phyloP scores from a whole-genome alignment of 2,113 vertebrate species.

The Nyctibius bracteatus region DNA sequence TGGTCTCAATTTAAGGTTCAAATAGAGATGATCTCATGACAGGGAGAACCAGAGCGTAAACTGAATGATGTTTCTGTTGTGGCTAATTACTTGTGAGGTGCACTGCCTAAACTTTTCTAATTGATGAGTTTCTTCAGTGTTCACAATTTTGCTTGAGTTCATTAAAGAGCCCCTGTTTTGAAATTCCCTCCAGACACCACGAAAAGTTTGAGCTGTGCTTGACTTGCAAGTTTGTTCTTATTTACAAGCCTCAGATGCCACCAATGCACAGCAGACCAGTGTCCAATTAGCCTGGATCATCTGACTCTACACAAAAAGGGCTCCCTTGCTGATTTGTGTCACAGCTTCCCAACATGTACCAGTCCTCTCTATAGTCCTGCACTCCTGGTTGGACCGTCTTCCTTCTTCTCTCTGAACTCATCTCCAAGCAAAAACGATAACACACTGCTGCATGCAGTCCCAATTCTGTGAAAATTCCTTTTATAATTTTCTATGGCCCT shows the following conservation, averaged over 20 bases:
- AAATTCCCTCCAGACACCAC: not conserved
- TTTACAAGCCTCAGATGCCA: not conserved
- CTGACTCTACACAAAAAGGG: not conserved
- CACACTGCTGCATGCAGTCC: not conserved
- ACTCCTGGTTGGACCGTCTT: not conserved
- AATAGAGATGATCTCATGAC: not conserved
- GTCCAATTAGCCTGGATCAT: not conserved
- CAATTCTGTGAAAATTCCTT: not conserved
- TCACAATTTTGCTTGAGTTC: not conserved
- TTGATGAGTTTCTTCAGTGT: not conserved
- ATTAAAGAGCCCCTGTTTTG: not conserved
- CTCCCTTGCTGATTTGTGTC: not conserved
- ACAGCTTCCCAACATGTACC: not conserved
- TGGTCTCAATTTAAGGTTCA: not conserved
- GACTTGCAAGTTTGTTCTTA: not conserved
- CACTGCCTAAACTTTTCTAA: not conserved
- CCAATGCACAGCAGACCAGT: not conserved
- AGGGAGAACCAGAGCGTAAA: not conserved
- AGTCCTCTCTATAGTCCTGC: not conserved
- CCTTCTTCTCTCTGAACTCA: not conserved
- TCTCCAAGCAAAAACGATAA: not conserved
- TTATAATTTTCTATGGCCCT: not conserved
- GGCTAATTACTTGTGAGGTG: not conserved
- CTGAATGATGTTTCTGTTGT: not conserved
- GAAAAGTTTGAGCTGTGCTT: not conserved